phyloP scores from a whole-genome alignment of 2,113 vertebrate genomes.

The Fulica atra region DNA sequence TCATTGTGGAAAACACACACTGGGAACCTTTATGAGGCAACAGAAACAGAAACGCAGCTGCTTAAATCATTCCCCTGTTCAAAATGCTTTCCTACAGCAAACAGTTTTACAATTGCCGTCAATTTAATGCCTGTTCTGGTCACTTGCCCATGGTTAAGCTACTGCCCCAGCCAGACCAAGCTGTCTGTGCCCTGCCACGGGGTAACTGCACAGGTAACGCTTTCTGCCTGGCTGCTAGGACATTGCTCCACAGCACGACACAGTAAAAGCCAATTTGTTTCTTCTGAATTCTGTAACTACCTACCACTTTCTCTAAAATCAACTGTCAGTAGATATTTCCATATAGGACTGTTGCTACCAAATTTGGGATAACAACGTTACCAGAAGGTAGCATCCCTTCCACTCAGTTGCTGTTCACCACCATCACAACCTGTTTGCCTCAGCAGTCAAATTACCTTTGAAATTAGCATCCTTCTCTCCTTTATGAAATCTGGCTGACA shows the following conservation, averaged over 20 bases:
- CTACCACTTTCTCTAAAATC: neutral
- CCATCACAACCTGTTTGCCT: neutral
- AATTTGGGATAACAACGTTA: neutral
- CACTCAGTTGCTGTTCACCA: neutral
- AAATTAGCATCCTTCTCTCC: neutral
- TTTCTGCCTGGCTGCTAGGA: neutral
- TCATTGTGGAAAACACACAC: neutral
- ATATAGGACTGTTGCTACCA: neutral
- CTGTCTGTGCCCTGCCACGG: neutral
- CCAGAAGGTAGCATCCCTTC: neutral
- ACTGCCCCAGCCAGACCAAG: neutral
- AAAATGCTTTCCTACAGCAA: neutral
- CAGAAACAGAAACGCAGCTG: neutral
- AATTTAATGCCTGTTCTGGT: neutral
- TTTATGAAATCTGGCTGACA: neutral
- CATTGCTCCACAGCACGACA: neutral
- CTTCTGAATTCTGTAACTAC: neutral
- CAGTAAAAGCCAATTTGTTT: neutral
- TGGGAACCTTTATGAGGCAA: neutral
- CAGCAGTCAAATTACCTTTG: neutral
- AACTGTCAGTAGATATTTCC: neutral
- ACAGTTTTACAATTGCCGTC: neutral
- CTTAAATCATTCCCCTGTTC: neutral
- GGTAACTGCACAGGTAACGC: neutral
- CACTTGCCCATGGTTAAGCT: neutral